These are phyloP conservation scores for Melanogrammus aeglefinus DNA, from an alignment of 2,797 vertebrate species.

Conservation along the genomic window DNA sequence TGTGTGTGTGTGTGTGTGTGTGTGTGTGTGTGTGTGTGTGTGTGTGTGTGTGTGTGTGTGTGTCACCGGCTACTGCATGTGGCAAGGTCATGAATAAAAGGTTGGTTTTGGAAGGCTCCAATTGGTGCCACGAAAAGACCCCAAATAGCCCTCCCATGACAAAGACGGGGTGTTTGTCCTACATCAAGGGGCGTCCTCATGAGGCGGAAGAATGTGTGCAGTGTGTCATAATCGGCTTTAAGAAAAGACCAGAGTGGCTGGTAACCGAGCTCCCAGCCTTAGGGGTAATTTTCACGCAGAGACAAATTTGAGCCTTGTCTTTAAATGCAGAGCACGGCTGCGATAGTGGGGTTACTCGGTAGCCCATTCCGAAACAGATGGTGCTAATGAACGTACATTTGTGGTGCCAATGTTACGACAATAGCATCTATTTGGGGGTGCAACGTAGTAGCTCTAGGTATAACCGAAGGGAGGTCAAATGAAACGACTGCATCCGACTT, in stretches of 20 bases:
- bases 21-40: background rate
- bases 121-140: slow-evolving; percentile 31
- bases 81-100: slow-evolving; percentile 1
- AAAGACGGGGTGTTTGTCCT: background rate
- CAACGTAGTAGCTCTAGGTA: background rate
- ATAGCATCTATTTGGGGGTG: background rate
- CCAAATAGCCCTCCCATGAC: background rate
- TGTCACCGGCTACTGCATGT: slow-evolving; percentile 7
- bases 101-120: slow-evolving; percentile 45
- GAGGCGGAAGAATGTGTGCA: background rate
- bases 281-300: background rate
- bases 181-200: background rate
- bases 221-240: background rate
- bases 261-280: background rate
- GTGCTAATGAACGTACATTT: background rate
- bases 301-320: background rate
- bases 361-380: background rate
- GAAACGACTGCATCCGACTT: background rate
- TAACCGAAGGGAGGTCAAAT: background rate
- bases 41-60: slow-evolving; percentile 1
- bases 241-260: background rate
- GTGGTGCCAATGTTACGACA: background rate
- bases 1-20: slow-evolving; percentile 9
- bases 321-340: background rate
- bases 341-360: background rate